Conservation (phyloP, 37 sponge, comb jelly and placozoan species). For the Diacarnus erythraeanus region DNA sequence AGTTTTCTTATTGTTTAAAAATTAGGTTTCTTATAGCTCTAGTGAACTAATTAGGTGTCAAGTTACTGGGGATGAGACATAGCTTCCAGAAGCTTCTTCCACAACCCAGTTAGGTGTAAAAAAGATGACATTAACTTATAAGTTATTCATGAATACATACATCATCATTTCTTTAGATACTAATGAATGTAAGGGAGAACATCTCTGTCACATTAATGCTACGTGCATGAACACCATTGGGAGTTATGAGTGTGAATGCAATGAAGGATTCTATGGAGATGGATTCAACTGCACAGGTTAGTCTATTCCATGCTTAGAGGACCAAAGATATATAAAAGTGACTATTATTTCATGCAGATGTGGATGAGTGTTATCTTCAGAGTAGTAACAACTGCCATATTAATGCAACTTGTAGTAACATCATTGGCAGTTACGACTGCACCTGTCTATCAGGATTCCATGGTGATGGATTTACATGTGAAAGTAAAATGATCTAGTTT, state of each 20-base stretch:
- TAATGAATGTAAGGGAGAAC: slow-evolving; percentile 34
- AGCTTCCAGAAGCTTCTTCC: too few species aligned
- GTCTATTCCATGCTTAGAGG: neutral
- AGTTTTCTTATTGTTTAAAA: too few species aligned
- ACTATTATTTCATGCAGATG: neutral
- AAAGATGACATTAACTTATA: too few species aligned
- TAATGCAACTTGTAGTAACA: slow-evolving; percentile 1
- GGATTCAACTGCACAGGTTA: slow-evolving; percentile 21
- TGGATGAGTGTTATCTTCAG: neutral
- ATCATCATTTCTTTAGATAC: slow-evolving; percentile 24
- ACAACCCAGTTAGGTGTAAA: too few species aligned
- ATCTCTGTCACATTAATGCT: slow-evolving; percentile 13
- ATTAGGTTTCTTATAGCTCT: too few species aligned
- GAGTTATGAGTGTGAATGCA: slow-evolving; percentile 40
- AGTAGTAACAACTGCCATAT: neutral
- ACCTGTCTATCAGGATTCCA: slow-evolving; percentile 8
- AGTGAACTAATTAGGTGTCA: too few species aligned
- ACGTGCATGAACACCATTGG: slow-evolving; percentile 36
- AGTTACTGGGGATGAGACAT: too few species aligned
- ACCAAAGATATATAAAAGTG: neutral
- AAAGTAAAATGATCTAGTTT: neutral
- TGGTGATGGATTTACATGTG: neutral
- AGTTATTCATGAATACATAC: neutral
- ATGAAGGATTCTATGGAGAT: slow-evolving; percentile 40
- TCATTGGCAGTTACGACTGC: slow-evolving; percentile 14